These are phyloP conservation scores for Platycercus adscitus DNA, from an alignment of 2,113 vertebrate genomes.

Conservation along the genomic window DNA sequence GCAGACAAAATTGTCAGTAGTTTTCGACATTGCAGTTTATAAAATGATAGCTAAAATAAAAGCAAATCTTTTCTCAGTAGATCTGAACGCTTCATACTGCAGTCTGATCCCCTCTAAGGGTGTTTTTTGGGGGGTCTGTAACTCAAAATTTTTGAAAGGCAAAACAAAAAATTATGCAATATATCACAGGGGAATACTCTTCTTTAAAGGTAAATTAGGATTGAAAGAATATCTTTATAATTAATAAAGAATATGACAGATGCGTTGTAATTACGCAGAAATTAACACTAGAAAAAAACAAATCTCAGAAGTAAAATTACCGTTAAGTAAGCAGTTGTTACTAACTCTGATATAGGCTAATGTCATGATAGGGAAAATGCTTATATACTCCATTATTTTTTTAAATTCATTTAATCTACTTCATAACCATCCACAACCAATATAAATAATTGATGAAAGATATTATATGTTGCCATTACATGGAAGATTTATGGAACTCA, in stretches of 20 bases:
- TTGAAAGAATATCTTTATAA: neutral
- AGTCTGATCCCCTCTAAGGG: neutral
- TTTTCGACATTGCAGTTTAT: neutral
- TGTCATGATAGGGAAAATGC: neutral
- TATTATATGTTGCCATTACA: neutral
- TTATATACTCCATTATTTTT: neutral
- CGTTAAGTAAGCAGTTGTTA: neutral
- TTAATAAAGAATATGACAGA: neutral
- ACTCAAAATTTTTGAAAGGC: neutral
- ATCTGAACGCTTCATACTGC: neutral
- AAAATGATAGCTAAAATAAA: neutral
- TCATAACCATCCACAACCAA: neutral
- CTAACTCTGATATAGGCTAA: neutral
- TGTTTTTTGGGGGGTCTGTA: neutral
- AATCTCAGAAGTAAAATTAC: slow-evolving; percentile 6
- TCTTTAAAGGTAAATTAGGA: neutral
- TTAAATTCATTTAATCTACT: neutral
- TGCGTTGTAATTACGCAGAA: neutral
- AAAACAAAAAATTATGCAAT: neutral
- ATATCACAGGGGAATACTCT: neutral
- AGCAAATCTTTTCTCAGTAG: neutral
- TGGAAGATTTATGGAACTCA: neutral
- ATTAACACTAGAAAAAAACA: neutral
- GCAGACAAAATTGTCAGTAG: neutral
- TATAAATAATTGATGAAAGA: neutral